Base-by-base conservation (phyloP, 1,140 invertebrate genomes). In the Temnothorax nylanderi region DNA sequence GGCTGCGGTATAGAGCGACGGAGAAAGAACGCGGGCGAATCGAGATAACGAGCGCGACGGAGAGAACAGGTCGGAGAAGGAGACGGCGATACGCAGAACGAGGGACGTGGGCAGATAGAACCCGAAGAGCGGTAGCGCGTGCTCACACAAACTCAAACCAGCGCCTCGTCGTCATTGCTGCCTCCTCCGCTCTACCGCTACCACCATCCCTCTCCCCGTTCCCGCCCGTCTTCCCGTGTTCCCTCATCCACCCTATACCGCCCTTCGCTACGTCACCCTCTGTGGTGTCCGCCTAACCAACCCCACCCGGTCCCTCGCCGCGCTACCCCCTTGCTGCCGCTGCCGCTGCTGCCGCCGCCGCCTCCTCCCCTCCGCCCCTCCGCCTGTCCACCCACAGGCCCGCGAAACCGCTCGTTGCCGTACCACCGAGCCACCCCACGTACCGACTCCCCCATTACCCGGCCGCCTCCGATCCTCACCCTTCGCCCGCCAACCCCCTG, bases 91-190 rank as follows among this genome's bases (percentile, higher is more conserved):
- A 87, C 64, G 64, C 80, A 60, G 85, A 85, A 58, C 62, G 89
- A 75, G 82, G 85, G 69, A 90, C 67, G 86, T 81, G 88, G 76
- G 71, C 85, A 86, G 90, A 90, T 85, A 92, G 89, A 90, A 89
- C 86, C 80, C 86, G 88, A 91, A 89, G 90, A 91, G 91, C 88
- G 88, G 90, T 86, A 91, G 91, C 91, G 91, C 91, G 91, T 91
- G 90, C 91, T 91, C 91, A 37, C 90, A 90, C 90, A 90, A 91
- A 91, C 91, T 91, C 89, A 86, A 78, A 82, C 86, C 88, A 87
- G 88, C 86, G 86, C 88, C 81, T 91, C 87, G 78, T 88, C 90
- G 86, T 58, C 84, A 60, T 75, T 49, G 87, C 51, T 82, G 84
- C 88, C 74, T 84, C 85, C 62, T 64, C 74, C 47, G n/a, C 69